Conservation (phyloP, 2,797 vertebrate genomes). For the Crypturellus tataupa region DNA sequence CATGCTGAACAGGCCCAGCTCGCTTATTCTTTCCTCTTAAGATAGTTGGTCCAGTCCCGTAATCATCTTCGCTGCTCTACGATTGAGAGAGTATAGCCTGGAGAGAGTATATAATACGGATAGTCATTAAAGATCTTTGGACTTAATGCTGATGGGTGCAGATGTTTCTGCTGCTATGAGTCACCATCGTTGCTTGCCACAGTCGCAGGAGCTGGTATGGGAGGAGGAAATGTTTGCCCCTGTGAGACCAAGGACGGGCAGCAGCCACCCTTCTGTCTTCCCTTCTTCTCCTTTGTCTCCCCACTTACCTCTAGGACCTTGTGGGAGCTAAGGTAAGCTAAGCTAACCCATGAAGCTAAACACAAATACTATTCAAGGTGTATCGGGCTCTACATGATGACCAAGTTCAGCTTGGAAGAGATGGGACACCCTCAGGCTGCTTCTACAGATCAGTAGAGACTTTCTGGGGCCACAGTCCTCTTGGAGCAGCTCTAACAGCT, state of each 20-base stretch:
- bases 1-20: no score
- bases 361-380: neutral
- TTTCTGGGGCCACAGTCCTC: neutral
- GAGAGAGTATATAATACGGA: neutral
- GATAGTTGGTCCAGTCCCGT: no score
- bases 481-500: neutral
- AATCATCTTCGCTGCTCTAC: no score
- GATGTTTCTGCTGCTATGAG: neutral
- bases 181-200: neutral
- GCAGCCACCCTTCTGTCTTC: neutral
- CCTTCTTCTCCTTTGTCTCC: neutral
- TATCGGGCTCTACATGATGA: neutral
- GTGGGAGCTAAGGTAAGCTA: no score
- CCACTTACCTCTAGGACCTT: neutral
- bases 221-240: neutral
- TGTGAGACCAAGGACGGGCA: neutral
- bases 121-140: neutral
- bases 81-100: neutral
- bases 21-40: no score
- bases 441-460: neutral
- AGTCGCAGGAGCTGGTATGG: neutral
- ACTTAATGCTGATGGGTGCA: neutral
- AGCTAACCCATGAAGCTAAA: neutral
- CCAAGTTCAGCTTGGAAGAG: neutral
- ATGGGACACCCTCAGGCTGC: accelerated